Percentiles rank a stretch among this genome's conserved stretches.
Evolutionary conservation across 2,888 invertebrate genomes (phyloP).

Genomic region (Eupithecia inturbata): DNA sequence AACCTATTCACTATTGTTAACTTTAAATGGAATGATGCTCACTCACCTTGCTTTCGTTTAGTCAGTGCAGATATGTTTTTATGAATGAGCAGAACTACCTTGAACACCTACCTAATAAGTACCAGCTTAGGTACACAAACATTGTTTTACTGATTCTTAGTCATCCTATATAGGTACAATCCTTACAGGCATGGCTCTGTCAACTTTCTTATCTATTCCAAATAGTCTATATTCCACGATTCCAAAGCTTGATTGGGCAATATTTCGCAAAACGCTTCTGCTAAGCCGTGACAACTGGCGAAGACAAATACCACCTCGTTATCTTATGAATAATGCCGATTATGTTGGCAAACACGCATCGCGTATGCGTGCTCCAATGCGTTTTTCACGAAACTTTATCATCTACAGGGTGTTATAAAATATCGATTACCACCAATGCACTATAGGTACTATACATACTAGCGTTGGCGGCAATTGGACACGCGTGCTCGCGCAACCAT

Average conservation of each 20-base stretch:
- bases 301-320: slow-evolving; percentile 79
- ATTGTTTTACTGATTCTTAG: slow-evolving; percentile 24
- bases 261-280: slow-evolving; percentile 78
- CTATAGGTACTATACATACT: too few relatives aligned
- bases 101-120: neutral
- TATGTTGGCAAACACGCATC: slow-evolving; percentile 79
- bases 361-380: slow-evolving; percentile 71
- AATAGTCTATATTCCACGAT: slow-evolving; percentile 55
- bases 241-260: slow-evolving; percentile 71
- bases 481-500: slow-evolving; percentile 33
- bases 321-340: slow-evolving; percentile 84
- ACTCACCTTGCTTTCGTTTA: slow-evolving; percentile 19
- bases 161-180: slow-evolving; percentile 41
- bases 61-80: slow-evolving; percentile 11
- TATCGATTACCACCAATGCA: slow-evolving; percentile 32
- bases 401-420: slow-evolving; percentile 66
- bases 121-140: neutral
- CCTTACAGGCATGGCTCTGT: slow-evolving; percentile 53
- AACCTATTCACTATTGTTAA: slow-evolving; percentile 28
- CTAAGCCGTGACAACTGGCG: slow-evolving; percentile 75
- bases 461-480: slow-evolving; percentile 33
- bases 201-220: slow-evolving; percentile 61
- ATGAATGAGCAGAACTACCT: slow-evolving; percentile 23
- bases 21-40: slow-evolving; percentile 21
- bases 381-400: slow-evolving; percentile 76